Evolutionary conservation across 2,113 vertebrate species (phyloP).

Genomic region (Penelope pileata): DNA sequence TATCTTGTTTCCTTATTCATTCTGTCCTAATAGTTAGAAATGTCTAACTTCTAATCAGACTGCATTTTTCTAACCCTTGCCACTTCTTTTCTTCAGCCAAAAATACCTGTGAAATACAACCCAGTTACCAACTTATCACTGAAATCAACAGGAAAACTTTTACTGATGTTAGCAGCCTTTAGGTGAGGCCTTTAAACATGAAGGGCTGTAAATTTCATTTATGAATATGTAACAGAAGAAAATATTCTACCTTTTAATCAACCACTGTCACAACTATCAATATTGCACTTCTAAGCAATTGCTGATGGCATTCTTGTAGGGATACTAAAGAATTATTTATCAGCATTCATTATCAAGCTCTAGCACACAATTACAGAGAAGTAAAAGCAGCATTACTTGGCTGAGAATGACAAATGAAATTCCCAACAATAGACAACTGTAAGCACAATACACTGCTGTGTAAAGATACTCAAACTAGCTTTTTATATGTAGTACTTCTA

Average conservation of each 20-base stretch:
- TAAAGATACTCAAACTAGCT: not conserved
- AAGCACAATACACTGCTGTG: not conserved
- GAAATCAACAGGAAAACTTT: not conserved
- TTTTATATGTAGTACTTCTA: not conserved
- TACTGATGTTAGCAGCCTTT: not conserved
- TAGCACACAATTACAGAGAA: not conserved
- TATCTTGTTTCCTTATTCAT: not conserved
- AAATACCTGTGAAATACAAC: not conserved
- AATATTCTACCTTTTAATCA: not conserved
- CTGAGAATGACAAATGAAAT: not conserved
- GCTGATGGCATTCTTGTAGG: not conserved
- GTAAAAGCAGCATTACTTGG: not conserved
- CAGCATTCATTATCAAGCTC: not conserved
- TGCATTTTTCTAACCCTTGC: not conserved
- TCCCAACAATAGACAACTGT: not conserved
- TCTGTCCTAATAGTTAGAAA: not conserved
- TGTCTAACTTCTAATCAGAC: slow-evolving; percentile 12
- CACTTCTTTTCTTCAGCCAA: not conserved
- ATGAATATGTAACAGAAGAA: not conserved
- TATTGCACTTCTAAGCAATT: not conserved
- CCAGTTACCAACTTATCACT: not conserved
- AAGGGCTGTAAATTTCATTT: not conserved
- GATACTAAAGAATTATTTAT: not conserved
- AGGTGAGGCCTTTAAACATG: not conserved
- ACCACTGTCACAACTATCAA: not conserved